Base-by-base conservation (phyloP, 2,888 invertebrate genomes). In the Piscicola geometra region DNA sequence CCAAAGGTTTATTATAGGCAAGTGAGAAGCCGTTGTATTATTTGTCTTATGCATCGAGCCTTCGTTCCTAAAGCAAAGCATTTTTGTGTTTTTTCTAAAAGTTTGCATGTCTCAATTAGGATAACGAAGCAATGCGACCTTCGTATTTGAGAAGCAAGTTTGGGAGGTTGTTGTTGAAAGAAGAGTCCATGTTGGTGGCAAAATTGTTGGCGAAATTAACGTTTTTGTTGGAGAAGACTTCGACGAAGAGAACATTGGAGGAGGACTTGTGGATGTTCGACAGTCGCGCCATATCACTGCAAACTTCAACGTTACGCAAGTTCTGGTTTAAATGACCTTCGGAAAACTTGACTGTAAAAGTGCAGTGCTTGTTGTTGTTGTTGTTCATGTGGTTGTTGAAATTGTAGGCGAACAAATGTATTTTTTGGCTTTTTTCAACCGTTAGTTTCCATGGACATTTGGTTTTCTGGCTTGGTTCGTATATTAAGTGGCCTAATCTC, bases 391-490 rank as follows among this genome's bases (percentile, higher is more conserved):
- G n/a, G 64, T 28, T 64, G 67, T 33, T 67, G 67, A 67, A 67
- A 32, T 32, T 33, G 28, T 33, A 67, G n/a, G 35, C 35, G 18
- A 35, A 67, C 5, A 67, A 67, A 32, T 32, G 52, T 32, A 73
- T 64, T 73, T 60, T 73, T 52, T 73, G 73, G 25, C 33, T 60
- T 41, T 56, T 33, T 52, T 73, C 73, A 60, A 52, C 73, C 15
- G 25, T n/a, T 28, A 73, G 35, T 28, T 30, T 73, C 73, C 73
- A 73, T 0, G 73, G 73, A 73, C 73, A 73, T 9, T 35, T 56
- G 33, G 73, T 21, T 32, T 25, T n/a, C 25, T 73, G 73, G 15
- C 64, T 25, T 52, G 35, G 60, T 3, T 56, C 60, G 60, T 56
- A 56, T 56, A 56, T 56, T 25, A 56, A 25, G 25, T 56, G 60